Evolutionary conservation across 92 coral and sea anemone species (phyloP).

Genomic region (Actinernus sp.): DNA sequence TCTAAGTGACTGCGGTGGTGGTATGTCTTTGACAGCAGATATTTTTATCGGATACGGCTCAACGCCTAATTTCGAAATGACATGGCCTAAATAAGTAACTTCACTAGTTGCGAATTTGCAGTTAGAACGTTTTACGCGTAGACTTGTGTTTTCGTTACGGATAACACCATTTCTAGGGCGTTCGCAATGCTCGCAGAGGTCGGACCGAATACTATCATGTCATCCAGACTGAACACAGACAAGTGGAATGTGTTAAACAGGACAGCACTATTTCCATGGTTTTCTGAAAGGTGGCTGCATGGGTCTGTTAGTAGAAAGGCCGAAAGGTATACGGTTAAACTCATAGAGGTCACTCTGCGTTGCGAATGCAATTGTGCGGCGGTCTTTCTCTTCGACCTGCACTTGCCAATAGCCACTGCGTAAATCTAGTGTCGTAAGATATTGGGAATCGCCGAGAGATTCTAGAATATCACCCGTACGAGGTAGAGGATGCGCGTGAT

Average conservation of each 20-base stretch:
- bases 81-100: too few relatives aligned
- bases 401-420: slow-evolving; percentile 53
- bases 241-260: slow-evolving; percentile 19
- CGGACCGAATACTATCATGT: slow-evolving; percentile 15
- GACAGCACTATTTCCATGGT: slow-evolving; percentile 16
- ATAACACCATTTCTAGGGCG: slow-evolving; percentile 6
- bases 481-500: slow-evolving; percentile 38
- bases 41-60: too few relatives aligned
- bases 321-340: slow-evolving; percentile 40
- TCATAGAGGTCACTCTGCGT: slow-evolving; percentile 20
- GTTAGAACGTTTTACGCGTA: too few relatives aligned
- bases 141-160: too few relatives aligned
- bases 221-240: too few relatives aligned
- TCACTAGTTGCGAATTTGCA: too few relatives aligned
- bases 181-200: slow-evolving; percentile 19
- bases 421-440: slow-evolving; percentile 28
- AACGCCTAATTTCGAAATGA: too few relatives aligned
- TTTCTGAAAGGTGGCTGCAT: slow-evolving; percentile 40
- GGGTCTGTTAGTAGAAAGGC: slow-evolving; percentile 33
- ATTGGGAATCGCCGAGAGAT: slow-evolving; percentile 21
- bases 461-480: slow-evolving; percentile 40
- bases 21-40: too few relatives aligned
- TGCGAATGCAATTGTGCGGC: slow-evolving; percentile 29
- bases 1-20: too few relatives aligned
- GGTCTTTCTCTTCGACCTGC: slow-evolving; percentile 6